Conservation (phyloP, 64 coral and sea anemone species). For the Dendronephthya gigantea region DNA sequence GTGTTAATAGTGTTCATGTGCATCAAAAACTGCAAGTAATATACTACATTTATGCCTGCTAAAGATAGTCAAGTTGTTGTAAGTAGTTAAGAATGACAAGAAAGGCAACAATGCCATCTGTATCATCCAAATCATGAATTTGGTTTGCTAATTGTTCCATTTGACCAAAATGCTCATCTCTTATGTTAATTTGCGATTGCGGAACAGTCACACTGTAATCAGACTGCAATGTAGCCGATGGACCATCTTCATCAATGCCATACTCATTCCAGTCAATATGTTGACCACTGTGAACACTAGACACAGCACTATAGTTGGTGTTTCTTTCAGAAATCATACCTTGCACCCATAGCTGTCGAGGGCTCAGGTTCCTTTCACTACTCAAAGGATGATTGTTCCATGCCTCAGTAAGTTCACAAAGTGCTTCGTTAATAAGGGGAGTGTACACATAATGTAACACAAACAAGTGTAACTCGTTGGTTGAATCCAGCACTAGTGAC, state of each 20-base stretch:
- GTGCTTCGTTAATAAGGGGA: slow-evolving; percentile 1
- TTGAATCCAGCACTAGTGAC: neutral
- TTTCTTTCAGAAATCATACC: neutral
- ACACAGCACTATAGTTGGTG: neutral
- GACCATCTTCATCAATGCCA: slow-evolving; percentile 17
- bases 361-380: neutral
- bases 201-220: slow-evolving; percentile 3
- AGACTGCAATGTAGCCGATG: neutral
- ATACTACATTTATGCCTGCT: neutral
- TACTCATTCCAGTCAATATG: neutral
- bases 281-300: neutral
- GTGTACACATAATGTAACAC: slow-evolving; percentile 8
- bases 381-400: slow-evolving; percentile 13
- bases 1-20: too few relatives aligned
- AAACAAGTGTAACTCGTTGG: slow-evolving; percentile 20
- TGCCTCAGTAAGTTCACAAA: neutral
- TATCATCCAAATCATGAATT: neutral
- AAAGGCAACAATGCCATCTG: neutral
- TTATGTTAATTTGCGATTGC: neutral
- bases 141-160: neutral
- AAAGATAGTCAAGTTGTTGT: neutral
- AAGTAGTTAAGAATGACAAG: neutral
- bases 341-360: slow-evolving; percentile 15
- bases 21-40: neutral
- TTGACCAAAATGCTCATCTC: neutral